Percentiles rank a stretch among this genome's conserved stretches.
Evolutionary conservation across 2,888 invertebrate genomes (phyloP).

Genomic region (Mythimna lalbum): DNA sequence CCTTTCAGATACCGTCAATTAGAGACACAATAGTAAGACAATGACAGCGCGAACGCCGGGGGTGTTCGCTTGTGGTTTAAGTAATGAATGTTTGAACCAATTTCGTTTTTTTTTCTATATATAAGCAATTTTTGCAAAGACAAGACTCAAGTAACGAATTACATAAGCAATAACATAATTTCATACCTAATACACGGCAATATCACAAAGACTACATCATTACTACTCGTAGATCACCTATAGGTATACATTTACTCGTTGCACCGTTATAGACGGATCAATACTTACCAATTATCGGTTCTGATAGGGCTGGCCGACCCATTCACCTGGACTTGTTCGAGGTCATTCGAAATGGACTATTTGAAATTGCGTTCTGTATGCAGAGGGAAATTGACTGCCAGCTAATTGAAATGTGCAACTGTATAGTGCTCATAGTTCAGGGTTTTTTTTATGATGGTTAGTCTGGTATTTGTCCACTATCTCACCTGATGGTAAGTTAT

Average conservation of each 20-base stretch:
- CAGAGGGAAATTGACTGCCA: constrained; percentile 11
- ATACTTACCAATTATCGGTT: constrained; percentile 32
- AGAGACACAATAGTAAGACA: no score
- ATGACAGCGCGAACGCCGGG: no score
- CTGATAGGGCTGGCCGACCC: constrained; percentile 18
- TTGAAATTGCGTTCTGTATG: constrained; percentile 29
- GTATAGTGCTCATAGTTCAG: neutral
- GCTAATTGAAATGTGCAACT: constrained; percentile 1
- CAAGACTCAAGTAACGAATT: no score
- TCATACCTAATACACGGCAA: neutral
- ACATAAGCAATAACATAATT: neutral
- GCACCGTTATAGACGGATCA: constrained; percentile 31
- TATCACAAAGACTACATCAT: neutral
- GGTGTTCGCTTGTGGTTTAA: no score
- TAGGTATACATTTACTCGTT: neutral
- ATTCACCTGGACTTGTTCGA: constrained; percentile 8
- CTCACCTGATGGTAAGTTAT: no score
- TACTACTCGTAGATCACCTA: neutral
- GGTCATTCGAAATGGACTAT: constrained; percentile 8
- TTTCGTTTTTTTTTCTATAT: no score
- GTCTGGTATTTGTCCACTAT: no score
- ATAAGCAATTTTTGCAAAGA: no score
- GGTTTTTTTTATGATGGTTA: no score
- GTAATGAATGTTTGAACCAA: no score
- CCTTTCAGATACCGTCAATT: no score